phyloP scores from a whole-genome alignment of 1,140 invertebrate genomes.

The Lepidurus apus region DNA sequence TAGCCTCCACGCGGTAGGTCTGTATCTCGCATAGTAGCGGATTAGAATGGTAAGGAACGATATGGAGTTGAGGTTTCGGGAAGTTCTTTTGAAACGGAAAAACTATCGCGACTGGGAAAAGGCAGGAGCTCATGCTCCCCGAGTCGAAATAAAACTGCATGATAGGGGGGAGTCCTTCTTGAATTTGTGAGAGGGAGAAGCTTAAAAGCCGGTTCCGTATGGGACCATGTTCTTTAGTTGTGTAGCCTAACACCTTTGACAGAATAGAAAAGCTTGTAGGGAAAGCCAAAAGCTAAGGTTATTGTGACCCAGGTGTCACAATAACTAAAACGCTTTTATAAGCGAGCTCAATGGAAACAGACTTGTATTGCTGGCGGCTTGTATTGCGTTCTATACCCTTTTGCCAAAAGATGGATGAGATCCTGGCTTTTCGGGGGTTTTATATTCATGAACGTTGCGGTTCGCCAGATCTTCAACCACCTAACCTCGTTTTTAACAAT shows the following conservation, averaged over 20 bases:
- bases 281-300: background rate
- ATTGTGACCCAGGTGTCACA: constrained; percentile 21
- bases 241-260: constrained; percentile 7
- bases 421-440: background rate
- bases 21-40: no score
- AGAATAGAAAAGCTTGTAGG: constrained; percentile 3
- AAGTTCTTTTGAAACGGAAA: no score
- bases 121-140: no score
- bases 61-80: no score
- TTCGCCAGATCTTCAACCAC: constrained; percentile 12
- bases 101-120: no score
- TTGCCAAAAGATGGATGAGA: background rate
- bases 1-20: no score
- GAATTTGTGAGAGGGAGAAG: background rate
- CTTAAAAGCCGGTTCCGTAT: background rate
- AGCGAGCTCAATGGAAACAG: background rate
- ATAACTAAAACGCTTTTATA: constrained; percentile 22
- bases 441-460: constrained; percentile 13
- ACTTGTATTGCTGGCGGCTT: background rate
- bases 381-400: constrained; percentile 1
- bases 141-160: no score
- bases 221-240: background rate
- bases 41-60: no score
- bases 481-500: constrained; percentile 17
- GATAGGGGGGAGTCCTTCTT: background rate